Evolutionary conservation across 2,113 vertebrate genomes (phyloP), one percentile per base, ranked within the genome.

Genomic region (Sylvia atricapilla): DNA sequence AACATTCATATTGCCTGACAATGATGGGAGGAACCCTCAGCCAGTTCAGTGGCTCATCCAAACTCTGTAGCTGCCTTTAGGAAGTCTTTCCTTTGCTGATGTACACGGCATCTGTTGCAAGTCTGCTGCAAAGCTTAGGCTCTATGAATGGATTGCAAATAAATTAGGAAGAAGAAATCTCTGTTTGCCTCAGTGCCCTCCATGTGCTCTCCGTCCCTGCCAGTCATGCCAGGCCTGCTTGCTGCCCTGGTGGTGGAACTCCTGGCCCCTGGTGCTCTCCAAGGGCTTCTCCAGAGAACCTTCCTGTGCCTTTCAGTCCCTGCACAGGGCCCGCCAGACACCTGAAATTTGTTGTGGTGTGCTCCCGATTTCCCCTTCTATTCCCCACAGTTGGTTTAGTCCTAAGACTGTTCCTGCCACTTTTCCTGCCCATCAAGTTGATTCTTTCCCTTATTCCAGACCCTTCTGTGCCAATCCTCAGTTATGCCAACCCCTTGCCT

Each of bases 121-220:
- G 7, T 14, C 49, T 7, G 39, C 18, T 59, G 9, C 27, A 35
- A 70, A n/a, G 23, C 9, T 67, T 39, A 78, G 27, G 23, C 2
- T 49, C 35, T 7, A 2, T 33, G 41, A 62, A 28, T 41, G 59
- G 59, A 39, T 9, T 1, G 18, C 60, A 60, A 43, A 43, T 41
- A 74, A 50, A 4, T 41, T 11, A 19, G 11, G 37, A 74, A 33
- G 15, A 50, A 35, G 13, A 74, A 39, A 50, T 15, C 6, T 6
- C 41, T 50, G 8, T 23, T 88, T 4, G 13, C 35, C 50, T 33
- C 11, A 16, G 35, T 0, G 2, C n/a, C 13, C 7, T 1, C 13
- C 25, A 8, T 14, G n/a, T 16, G 4, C n/a, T 13, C 67, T 35
- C 13, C 20, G 10, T 6, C 27, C 67, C 47, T 2, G 10, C 13